Evolutionary conservation across 2,888 invertebrate species (phyloP).

Genomic region (Cataglyphis altisquamis): DNA sequence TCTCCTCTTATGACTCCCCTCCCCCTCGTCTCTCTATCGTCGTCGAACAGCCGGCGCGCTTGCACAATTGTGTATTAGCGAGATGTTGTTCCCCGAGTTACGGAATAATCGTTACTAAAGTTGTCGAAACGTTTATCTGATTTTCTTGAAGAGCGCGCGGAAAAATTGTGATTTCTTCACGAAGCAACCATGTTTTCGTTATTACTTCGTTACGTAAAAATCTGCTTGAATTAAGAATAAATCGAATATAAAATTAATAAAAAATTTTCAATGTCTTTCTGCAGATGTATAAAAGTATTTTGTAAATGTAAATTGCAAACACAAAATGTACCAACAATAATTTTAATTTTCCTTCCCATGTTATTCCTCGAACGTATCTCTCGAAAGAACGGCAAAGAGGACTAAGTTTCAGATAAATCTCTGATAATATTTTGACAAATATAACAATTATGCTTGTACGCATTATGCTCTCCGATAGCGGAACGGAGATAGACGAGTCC

Average conservation of each 20-base stretch:
- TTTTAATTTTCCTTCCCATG: not conserved
- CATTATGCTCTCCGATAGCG: not conserved
- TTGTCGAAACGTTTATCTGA: slow-evolving; percentile 53
- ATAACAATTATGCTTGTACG: not conserved
- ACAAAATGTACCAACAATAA: not conserved
- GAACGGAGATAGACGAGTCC: not conserved
- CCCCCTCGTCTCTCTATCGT: not conserved
- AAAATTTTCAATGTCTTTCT: not conserved
- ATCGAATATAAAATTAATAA: slow-evolving; percentile 34
- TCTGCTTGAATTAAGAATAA: slow-evolving; percentile 16
- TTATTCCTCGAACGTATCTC: not conserved
- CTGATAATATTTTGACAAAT: not conserved
- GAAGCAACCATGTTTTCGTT: slow-evolving; percentile 40
- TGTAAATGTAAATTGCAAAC: not conserved
- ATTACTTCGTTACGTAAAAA: slow-evolving; percentile 47
- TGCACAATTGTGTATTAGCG: slow-evolving; percentile 66
- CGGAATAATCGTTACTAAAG: slow-evolving; percentile 55
- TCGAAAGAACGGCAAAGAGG: not conserved
- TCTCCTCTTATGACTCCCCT: slow-evolving; percentile 51
- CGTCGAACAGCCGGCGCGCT: slow-evolving; percentile 54
- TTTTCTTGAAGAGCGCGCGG: slow-evolving; percentile 36
- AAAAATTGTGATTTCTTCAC: slow-evolving; percentile 41
- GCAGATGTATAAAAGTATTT: not conserved
- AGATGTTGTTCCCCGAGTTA: slow-evolving; percentile 29
- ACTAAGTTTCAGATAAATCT: slow-evolving; percentile 7